Conservation (phyloP, 2,113 vertebrate genomes). For the Apodemus speciosus region DNA sequence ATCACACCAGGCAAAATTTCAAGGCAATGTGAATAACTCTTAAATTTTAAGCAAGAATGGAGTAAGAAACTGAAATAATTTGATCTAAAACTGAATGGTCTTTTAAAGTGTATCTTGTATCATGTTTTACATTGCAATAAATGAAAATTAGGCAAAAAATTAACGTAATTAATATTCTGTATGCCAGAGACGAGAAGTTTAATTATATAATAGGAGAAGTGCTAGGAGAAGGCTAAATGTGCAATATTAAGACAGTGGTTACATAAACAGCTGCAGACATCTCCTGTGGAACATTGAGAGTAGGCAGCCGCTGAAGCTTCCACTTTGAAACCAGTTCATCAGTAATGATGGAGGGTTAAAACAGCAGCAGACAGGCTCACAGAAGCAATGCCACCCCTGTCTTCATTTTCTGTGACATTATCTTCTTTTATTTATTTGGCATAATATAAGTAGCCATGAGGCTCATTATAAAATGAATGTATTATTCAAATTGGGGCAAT, state of each 20-base stretch:
- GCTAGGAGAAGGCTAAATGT: not conserved
- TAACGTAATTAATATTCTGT: conserved; percentile 43
- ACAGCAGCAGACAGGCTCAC: not conserved
- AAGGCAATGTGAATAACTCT: not conserved
- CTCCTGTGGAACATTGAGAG: not conserved
- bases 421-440: not conserved
- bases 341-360: not conserved
- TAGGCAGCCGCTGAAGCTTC: not conserved
- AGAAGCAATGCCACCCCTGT: not conserved
- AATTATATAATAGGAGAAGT: not conserved
- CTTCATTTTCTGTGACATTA: not conserved
- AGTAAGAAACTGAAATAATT: not conserved
- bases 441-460: not conserved
- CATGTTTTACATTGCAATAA: not conserved
- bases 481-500: not conserved
- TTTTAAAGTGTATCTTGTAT: not conserved
- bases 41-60: not conserved
- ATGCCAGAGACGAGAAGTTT: not conserved
- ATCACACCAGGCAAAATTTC: not conserved
- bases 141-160: conserved; percentile 6
- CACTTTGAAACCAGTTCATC: not conserved
- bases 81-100: not conserved
- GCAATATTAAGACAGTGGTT: not conserved
- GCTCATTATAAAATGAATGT: not conserved
- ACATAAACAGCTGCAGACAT: not conserved